Base-by-base conservation (phyloP, 2,113 vertebrate genomes). In the Myotis yumanensis region DNA sequence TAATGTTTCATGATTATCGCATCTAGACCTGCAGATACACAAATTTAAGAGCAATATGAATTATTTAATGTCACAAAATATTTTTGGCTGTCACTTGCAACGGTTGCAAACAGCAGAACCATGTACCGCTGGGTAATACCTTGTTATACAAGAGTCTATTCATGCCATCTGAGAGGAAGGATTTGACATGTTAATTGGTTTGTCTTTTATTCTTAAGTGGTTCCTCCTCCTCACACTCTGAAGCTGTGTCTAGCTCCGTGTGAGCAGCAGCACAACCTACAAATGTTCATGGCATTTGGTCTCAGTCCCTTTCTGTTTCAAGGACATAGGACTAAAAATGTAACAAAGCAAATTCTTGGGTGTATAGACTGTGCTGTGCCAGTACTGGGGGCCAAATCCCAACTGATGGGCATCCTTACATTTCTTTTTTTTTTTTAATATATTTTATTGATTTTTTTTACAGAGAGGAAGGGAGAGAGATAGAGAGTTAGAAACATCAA, bases 141-240 rank as follows among this genome's bases (percentile, higher is more conserved):
- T 85, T 79, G 46, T 84, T 93, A 77, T n/a, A 5, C 40, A 88
- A 40, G 71, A 93, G 83, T 84, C 59, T 40, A 17, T n/a, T 76
- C 64, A 28, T 86, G 89, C 43, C 59, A 85, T 37, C 76, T 69
- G 64, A 54, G 52, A 89, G 59, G 62, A 77, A 87, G 71, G 76
- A 30, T 92, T 62, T 96, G 94, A 95, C 84, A 90, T 73, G 85
- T 64, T 80, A 66, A 92, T 64, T 68, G 25, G 40, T 91, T 68
- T 62, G 11, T 52, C 62, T 81, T 54, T 76, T 73, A 73, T 77
- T 48, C 22, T 51, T 25, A 51, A 54, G 5, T 7, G 51, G 28
- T 59, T 76, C 66, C 46, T 59, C 71, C 82, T 90, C 81, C 71
- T 40, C 9, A 23, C 1, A n/a, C 57, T 91, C 23, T 7, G 28